These are phyloP conservation scores for Tenodera sinensis DNA, from an alignment of 2,888 invertebrate species.

Conservation along the genomic window DNA sequence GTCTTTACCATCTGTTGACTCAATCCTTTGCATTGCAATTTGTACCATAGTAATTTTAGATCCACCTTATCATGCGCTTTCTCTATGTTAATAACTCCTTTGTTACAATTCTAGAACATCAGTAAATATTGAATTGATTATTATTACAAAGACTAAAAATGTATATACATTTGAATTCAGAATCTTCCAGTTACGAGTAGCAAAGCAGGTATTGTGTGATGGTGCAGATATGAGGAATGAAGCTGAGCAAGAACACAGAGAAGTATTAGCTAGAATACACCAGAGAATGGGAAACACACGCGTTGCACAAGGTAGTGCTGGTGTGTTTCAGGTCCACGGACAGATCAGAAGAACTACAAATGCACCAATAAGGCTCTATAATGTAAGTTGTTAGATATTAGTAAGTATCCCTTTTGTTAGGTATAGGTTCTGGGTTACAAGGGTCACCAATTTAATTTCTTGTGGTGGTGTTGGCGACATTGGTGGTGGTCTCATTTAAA, in stretches of 20 bases:
- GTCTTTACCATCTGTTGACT: too few relatives aligned
- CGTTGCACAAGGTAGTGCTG: background rate
- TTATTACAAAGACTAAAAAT: too few relatives aligned
- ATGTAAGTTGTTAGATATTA: background rate
- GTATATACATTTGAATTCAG: conserved; percentile 42
- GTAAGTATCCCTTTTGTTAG: background rate
- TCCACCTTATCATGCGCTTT: too few relatives aligned
- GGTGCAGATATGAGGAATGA: background rate
- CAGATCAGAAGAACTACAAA: background rate
- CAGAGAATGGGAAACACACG: background rate
- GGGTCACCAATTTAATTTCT: too few relatives aligned
- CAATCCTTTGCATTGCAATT: too few relatives aligned
- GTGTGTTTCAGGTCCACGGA: background rate
- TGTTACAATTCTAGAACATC: too few relatives aligned
- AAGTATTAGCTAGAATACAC: background rate
- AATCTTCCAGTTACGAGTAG: conserved; percentile 70
- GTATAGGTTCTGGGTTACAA: too few relatives aligned
- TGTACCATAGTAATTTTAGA: too few relatives aligned
- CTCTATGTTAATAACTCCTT: too few relatives aligned
- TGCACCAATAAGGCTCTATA: background rate
- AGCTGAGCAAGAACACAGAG: background rate
- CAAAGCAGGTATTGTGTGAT: conserved; percentile 52
- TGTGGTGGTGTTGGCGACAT: too few relatives aligned
- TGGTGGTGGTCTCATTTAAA: too few relatives aligned
- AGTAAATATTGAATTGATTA: too few relatives aligned